Base-by-base conservation (phyloP, 2,797 vertebrate genomes). In the Danio tinwini region DNA sequence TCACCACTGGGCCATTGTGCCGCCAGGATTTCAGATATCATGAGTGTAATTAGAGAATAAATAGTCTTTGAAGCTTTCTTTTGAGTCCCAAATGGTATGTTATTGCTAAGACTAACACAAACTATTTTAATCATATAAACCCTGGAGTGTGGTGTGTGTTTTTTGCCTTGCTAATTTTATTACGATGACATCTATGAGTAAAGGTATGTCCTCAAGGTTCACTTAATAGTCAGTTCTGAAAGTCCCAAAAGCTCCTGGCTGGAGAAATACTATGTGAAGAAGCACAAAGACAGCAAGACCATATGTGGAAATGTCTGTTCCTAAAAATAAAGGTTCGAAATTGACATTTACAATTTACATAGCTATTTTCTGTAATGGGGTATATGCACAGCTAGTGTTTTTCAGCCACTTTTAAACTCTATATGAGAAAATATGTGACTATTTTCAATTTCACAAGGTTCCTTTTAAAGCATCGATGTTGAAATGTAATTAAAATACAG, bases 1-100 rank as follows among this genome's bases (percentile, higher is more conserved):
- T 29, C 29, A 29, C 29, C 29, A 29, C 29, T 29, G 29, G 29
- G 29, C 3, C 29, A 1, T 29, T 29, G 29, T 29, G 29, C 3
- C 29, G 3, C 29, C 29, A 45, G 21, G 29, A 58, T 77, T 58
- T 77, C 53, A 8, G 45, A 61, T 61, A 44, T 69, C 11, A 69
- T 12, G 44, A 44, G n/a, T 69, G 45, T 64, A 76, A 64, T 63
- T 64, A 68, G 11, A 49, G 45, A 44, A 16, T 69, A 55, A 42
- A 61, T 69, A 47, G n/a, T 69, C 14, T 62, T 56, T 65, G 62
- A 76, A 67, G 40, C 61, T 76, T 63, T 53, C 21, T 64, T 64
- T 8, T 52, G 16, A 44, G 61, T 76, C 53, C 42, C 64, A 10
- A 12, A 59, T 47, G 64, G 21, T 17, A 56, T 13, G 53, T 21